Conservation (phyloP, 1,140 invertebrate genomes). For the Drosophila bocqueti region DNA sequence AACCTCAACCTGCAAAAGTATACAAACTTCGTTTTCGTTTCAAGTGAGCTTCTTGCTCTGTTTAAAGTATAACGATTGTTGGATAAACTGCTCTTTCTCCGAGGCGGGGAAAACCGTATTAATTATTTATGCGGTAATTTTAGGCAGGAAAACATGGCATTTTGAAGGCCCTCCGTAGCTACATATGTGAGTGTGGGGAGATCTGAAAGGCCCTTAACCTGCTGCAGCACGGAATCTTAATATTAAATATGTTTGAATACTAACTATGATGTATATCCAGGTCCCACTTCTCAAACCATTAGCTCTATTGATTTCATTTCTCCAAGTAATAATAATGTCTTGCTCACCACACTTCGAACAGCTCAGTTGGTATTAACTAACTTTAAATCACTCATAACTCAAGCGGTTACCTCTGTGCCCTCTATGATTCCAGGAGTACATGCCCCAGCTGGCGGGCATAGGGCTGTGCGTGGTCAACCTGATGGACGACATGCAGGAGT, state of each 20-base stretch:
- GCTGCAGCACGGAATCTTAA: background rate
- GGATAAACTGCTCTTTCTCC: background rate
- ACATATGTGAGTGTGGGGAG: background rate
- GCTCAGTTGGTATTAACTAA: background rate
- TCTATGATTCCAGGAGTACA: constrained; percentile 85
- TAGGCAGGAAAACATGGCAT: background rate
- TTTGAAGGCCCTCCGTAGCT: background rate
- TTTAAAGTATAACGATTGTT: constrained; percentile 12
- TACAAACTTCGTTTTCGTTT: background rate
- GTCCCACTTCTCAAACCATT: background rate
- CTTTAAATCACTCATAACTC: background rate
- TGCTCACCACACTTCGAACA: background rate
- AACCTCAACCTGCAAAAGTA: too few relatives aligned
- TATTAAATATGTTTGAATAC: background rate
- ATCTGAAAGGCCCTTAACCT: background rate
- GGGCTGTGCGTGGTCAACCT: constrained; percentile 88
- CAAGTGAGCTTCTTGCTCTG: background rate
- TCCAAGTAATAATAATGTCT: background rate
- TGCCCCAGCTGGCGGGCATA: constrained; percentile 86
- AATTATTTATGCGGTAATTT: constrained; percentile 9
- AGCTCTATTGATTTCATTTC: background rate
- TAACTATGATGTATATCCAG: too few relatives aligned
- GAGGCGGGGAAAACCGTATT: background rate
- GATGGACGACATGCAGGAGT: constrained; percentile 88
- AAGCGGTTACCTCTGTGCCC: background rate